Percentiles rank a stretch among this genome's conserved stretches.
These are phyloP conservation scores for Antedon mediterranea DNA, from an alignment of 53 echinoderm and acorn worm genomes.

Conservation along the genomic window DNA sequence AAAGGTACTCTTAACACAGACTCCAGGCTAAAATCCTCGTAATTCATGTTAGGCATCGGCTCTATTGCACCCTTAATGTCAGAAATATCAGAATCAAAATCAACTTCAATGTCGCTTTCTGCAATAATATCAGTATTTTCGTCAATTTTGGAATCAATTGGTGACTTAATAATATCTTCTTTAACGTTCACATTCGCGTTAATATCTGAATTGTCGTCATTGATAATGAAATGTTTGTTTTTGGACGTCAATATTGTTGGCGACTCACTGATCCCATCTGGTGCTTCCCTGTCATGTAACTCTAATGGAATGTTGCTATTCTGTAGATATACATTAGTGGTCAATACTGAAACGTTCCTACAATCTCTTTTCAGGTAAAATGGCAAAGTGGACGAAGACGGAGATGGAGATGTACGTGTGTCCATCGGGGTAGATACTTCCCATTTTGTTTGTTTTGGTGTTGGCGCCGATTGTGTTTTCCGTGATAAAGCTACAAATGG, in stretches of 20 bases:
- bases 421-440: neutral
- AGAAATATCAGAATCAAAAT: neutral
- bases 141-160: neutral
- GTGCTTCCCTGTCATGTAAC: neutral
- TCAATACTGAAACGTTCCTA: neutral
- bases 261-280: neutral
- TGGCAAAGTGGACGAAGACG: neutral
- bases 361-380: neutral
- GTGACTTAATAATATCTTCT: neutral
- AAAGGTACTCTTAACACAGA: neutral
- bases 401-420: neutral
- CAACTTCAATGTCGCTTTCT: neutral
- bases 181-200: neutral
- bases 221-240: neutral
- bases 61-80: neutral
- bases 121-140: neutral
- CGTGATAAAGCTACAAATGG: too few species aligned
- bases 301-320: neutral
- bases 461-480: neutral
- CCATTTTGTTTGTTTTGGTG: neutral
- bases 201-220: neutral
- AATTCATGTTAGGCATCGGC: neutral
- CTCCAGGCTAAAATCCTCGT: neutral
- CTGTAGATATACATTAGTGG: too few species aligned
- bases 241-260: too few species aligned